Conservation (phyloP, 2,888 invertebrate genomes). For the Oxystoma pomonae region DNA sequence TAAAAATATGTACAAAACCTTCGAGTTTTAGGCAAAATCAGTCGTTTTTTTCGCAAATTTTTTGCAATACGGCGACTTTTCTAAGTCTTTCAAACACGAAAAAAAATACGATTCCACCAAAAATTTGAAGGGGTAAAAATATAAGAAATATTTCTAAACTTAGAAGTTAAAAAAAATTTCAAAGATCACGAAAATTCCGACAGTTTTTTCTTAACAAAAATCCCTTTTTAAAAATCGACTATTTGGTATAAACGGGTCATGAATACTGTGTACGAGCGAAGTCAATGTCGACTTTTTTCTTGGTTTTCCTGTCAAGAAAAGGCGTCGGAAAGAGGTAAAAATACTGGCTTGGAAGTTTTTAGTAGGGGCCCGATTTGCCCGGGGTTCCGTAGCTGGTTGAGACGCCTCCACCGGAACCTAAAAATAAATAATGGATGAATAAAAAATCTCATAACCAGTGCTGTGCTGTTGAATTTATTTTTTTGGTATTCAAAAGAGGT, state of each 20-base stretch:
- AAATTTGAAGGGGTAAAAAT: not conserved
- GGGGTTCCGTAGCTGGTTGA: slow-evolving; percentile 48
- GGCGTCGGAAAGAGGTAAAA: not conserved
- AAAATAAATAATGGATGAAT: not conserved
- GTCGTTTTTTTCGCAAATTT: slow-evolving; percentile 10
- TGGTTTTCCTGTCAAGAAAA: not conserved
- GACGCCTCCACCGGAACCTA: slow-evolving; percentile 35
- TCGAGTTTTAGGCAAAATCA: slow-evolving; percentile 9
- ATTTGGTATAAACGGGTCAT: slow-evolving; percentile 18
- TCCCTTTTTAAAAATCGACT: not conserved
- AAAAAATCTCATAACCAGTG: not conserved
- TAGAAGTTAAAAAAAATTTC: not conserved
- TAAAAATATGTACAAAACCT: slow-evolving; percentile 38
- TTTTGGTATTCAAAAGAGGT: too few relatives aligned
- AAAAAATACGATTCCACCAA: not conserved
- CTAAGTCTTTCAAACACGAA: not conserved
- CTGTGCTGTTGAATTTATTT: too few relatives aligned
- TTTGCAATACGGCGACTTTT: slow-evolving; percentile 19
- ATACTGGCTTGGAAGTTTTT: slow-evolving; percentile 22
- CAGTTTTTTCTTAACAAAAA: not conserved
- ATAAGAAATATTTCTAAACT: not conserved
- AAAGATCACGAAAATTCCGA: not conserved
- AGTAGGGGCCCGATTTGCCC: slow-evolving; percentile 48
- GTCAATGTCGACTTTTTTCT: not conserved
- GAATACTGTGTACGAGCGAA: slow-evolving; percentile 17